Conservation (phyloP, 2,888 invertebrate genomes). For the Arge pagana region DNA sequence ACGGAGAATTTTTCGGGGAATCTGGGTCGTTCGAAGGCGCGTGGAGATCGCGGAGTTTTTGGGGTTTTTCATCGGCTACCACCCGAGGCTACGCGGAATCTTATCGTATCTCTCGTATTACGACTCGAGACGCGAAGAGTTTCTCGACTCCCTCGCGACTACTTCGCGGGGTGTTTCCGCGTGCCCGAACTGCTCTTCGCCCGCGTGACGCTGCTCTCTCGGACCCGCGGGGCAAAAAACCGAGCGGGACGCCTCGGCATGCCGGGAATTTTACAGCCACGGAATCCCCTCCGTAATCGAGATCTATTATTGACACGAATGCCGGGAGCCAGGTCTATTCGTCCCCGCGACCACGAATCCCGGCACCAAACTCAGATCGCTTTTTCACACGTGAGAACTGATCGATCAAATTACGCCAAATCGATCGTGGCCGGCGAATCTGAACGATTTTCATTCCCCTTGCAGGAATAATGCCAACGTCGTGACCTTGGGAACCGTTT, state of each 20-base stretch:
- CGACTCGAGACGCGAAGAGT: constrained; percentile 13
- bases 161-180: constrained; percentile 10
- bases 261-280: constrained; percentile 3
- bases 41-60: not conserved
- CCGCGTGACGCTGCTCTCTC: not conserved
- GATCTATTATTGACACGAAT: constrained; percentile 21
- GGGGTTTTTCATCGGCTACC: no score
- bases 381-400: no score
- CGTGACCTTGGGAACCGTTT: constrained; percentile 45
- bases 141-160: constrained; percentile 13
- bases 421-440: no score
- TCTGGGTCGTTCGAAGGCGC: no score
- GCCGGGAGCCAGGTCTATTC: constrained; percentile 6
- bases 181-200: not conserved
- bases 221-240: no score
- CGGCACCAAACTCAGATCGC: no score
- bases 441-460: constrained; percentile 28
- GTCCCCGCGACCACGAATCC: no score
- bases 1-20: no score
- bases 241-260: constrained; percentile 13
- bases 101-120: constrained; percentile 19
- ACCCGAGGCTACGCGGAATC: constrained; percentile 16
- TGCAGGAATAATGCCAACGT: constrained; percentile 49
- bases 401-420: no score
- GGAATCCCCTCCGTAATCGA: constrained; percentile 2